Evolutionary conservation across 2,113 vertebrate species (phyloP), one percentile per base, ranked within the genome.

Genomic region (Dromiciops gliroides): DNA sequence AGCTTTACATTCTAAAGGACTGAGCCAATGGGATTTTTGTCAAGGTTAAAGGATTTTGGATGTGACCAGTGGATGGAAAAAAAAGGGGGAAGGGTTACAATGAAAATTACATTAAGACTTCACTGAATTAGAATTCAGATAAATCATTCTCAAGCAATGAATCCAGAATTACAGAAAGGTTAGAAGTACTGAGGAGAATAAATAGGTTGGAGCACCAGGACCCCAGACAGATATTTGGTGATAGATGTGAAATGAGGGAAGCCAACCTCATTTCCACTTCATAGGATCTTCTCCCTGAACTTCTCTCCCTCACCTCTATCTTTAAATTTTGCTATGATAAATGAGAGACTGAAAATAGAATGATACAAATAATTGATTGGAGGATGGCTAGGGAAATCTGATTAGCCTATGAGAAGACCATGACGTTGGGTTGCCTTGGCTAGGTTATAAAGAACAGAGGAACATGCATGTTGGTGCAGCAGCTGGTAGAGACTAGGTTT

Each of bases 31-130:
- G 51, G 7, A 88, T 93, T 92, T 90, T 94, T 89, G 44, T 60
- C 48, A 91, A 37, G 26, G 48, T 51, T 91, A 89, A 60, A 2
- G 50, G 31, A 67, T 51, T 89, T 49, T 44, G n/a, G 50, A 93
- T 0, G 0, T 24, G 60, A 83, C n/a, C 37, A 44, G 37, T 44
- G 37, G 67, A 44, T 92, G 48, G 91, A 75, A 92, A 92, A 92
- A 67, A 91, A 94, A 94, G 50, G n/a, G n/a, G n/a, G n/a, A n/a
- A n/a, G n/a, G n/a, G 28, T 48, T 92, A 47, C 37, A 52, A 37
- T 52, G 49, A 37, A 24, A 49, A 92, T 88, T 52, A 83, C 19
- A 14, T 60, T 60, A 48, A 50, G 37, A 83, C 91, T 48, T 95
- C 44, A 47, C 83, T 94, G 28, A 53, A 48, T 0, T 56, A 53